phyloP scores from a whole-genome alignment of 2,888 invertebrate genomes.

The Perithous albicinctus region DNA sequence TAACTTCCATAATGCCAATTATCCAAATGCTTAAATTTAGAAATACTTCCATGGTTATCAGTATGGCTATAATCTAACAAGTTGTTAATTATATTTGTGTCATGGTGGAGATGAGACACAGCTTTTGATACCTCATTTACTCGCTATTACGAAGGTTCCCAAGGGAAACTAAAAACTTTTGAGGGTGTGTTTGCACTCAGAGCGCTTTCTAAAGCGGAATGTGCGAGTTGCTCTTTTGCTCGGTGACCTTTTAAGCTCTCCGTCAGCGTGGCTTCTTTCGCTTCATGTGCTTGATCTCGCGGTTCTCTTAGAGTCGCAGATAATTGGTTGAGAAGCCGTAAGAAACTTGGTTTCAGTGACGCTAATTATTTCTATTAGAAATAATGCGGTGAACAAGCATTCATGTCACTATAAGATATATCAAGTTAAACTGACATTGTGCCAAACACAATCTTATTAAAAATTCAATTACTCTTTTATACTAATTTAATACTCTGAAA shows the following conservation, averaged over 20 bases:
- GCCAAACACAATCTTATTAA: not conserved
- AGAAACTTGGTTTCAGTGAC: slow-evolving; percentile 27
- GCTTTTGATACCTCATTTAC: not conserved
- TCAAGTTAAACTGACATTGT: not conserved
- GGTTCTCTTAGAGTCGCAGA: slow-evolving; percentile 53
- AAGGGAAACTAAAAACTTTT: slow-evolving; percentile 16
- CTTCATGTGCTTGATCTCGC: slow-evolving; percentile 10
- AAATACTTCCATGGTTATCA: not conserved
- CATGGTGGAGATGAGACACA: not conserved
- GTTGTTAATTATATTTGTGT: not conserved
- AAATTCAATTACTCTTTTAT: not conserved
- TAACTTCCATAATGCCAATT: too few relatives aligned
- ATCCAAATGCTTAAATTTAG: too few relatives aligned
- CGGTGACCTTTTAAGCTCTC: slow-evolving; percentile 58
- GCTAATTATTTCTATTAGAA: slow-evolving; percentile 28
- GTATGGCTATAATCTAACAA: not conserved
- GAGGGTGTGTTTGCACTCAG: slow-evolving; percentile 34
- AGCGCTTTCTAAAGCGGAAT: slow-evolving; percentile 43
- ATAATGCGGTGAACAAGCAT: not conserved
- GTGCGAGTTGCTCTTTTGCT: slow-evolving; percentile 46
- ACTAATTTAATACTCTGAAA: not conserved
- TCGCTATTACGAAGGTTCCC: slow-evolving; percentile 5
- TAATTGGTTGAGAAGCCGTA: slow-evolving; percentile 66
- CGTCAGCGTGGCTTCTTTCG: slow-evolving; percentile 52
- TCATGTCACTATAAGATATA: not conserved